Evolutionary conservation across 2,888 invertebrate species (phyloP), one percentile per base, ranked within the genome.

Genomic region (Cephus sareptanus): DNA sequence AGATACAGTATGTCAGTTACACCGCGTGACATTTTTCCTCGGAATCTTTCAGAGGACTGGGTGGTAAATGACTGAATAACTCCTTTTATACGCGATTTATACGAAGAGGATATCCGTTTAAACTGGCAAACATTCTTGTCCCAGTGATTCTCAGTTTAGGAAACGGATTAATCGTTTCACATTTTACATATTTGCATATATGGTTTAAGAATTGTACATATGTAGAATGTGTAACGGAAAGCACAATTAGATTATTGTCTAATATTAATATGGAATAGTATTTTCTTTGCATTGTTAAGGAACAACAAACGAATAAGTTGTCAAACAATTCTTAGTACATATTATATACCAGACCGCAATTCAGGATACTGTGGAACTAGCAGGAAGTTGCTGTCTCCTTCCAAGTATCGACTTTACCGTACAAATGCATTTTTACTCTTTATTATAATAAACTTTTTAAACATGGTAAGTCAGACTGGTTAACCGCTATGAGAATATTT

Each of bases 1-100:
- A 79, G 79, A 37, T 74, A 76, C 79, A 79, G 34, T n/a, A 79
- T 13, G n/a, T 80, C 79, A n/a, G 79, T 33, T 34, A 74, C 37
- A 15, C 73, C 73, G 4, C 69, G 69, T 34, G 79, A 76, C 79
- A 79, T 79, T 71, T 34, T 73, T 15, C 34, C 11, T 33, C 15
- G 35, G 34, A 34, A 74, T 56, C 56, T 56, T 56, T 56, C 23
- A 15, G 33, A 31, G 75, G 11, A 35, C 76, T 33, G 73, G 23
- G 34, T 74, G 74, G 15, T 11, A 13, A 2, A 69, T 37, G 34
- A 73, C 68, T 78, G 23, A 56, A 56, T 56, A 56, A 56, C 23
- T 56, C 23, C 56, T 56, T 56, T 56, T 56, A 56, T 56, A 56
- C 23, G 23, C 56, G 56, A 6, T 6, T 56, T 9, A 23, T 9